These are phyloP conservation scores for Engystomops pustulosus DNA, from an alignment of 2,113 vertebrate species.

Conservation along the genomic window DNA sequence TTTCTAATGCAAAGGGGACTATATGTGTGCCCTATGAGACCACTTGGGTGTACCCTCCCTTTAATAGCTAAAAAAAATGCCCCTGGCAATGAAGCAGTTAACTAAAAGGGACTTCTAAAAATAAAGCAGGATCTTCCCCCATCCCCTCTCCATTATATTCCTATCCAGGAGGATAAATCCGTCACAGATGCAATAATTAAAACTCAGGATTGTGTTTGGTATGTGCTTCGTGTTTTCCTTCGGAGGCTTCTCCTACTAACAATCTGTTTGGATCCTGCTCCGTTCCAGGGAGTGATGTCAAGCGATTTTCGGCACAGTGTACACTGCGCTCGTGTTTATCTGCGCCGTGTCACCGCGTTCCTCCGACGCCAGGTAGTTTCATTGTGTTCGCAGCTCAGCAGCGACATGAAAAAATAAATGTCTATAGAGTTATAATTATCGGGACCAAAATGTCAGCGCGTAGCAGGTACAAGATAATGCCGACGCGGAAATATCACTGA, in stretches of 20 bases:
- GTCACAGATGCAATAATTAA: slow-evolving; percentile 35
- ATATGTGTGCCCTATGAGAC: no score
- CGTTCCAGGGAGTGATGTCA: slow-evolving; percentile 30
- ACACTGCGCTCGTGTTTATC: background rate
- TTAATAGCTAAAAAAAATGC: background rate
- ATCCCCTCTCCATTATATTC: background rate
- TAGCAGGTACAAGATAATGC: slow-evolving; percentile 22
- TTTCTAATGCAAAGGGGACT: no score
- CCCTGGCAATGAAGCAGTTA: background rate
- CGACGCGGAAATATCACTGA: slow-evolving; percentile 17
- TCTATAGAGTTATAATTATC: slow-evolving; percentile 34
- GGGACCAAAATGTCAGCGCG: slow-evolving; percentile 42
- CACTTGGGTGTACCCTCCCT: no score
- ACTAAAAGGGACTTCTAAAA: background rate
- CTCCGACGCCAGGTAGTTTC: slow-evolving; percentile 2
- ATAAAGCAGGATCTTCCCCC: background rate
- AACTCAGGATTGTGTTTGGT: background rate
- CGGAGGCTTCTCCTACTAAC: slow-evolving; percentile 28
- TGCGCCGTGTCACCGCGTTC: slow-evolving; percentile 19
- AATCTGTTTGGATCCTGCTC: slow-evolving; percentile 35
- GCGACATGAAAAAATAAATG: slow-evolving; percentile 45
- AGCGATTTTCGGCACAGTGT: background rate
- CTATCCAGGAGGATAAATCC: slow-evolving; percentile 9
- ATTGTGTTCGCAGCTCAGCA: background rate
- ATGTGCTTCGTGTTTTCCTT: background rate